phyloP scores from a whole-genome alignment of 2,797 vertebrate genomes.

The Ficedula albicollis region DNA sequence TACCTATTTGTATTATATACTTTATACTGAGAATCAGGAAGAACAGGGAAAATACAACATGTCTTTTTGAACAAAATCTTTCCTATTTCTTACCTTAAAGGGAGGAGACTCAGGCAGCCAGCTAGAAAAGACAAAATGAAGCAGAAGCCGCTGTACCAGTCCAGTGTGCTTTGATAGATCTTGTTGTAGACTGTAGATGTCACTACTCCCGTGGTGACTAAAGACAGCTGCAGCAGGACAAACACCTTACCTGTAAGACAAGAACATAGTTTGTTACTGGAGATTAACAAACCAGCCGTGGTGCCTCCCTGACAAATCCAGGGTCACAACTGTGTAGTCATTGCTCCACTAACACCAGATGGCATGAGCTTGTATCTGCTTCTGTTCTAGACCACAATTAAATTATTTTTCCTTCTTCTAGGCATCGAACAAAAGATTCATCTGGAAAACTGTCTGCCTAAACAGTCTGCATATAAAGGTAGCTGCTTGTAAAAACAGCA shows the following conservation, averaged over 20 bases:
- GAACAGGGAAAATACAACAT: background rate
- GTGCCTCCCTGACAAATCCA: background rate
- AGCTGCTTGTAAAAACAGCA: background rate
- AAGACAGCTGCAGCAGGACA: slow-evolving; percentile 83
- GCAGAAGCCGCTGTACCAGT: slow-evolving; percentile 84
- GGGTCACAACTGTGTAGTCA: background rate
- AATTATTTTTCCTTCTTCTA: background rate
- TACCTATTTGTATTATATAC: background rate
- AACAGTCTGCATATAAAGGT: background rate
- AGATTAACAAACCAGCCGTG: background rate
- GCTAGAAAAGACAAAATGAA: slow-evolving; percentile 84
- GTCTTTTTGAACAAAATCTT: background rate
- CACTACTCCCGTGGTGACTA: slow-evolving; percentile 82
- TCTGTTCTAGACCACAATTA: background rate
- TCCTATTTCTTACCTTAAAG: slow-evolving; percentile 83
- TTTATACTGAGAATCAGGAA: background rate
- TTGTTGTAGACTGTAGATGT: slow-evolving; percentile 87
- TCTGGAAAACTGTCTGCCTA: background rate
- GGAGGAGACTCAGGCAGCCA: slow-evolving; percentile 83
- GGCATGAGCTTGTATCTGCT: background rate
- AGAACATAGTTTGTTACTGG: background rate
- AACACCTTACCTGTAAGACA: slow-evolving; percentile 82
- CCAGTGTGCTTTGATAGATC: slow-evolving; percentile 87
- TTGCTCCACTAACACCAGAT: background rate
- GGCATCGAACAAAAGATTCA: background rate